phyloP scores from a whole-genome alignment of 2,888 invertebrate genomes.

The Polydrusus cervinus region DNA sequence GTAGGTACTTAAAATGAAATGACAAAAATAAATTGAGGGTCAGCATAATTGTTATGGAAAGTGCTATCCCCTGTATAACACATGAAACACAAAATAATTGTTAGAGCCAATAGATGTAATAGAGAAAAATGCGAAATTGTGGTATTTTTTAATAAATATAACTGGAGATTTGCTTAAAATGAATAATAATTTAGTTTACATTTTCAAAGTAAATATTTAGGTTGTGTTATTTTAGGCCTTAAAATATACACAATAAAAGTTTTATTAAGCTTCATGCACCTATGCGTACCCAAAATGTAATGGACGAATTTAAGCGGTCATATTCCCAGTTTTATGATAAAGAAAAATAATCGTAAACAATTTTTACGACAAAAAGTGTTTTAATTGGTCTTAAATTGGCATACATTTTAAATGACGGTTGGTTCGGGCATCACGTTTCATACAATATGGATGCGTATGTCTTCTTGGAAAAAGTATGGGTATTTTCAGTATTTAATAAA shows the following conservation, averaged over 20 bases:
- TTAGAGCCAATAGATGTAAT: too few relatives aligned
- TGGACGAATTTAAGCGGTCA: conserved; percentile 8
- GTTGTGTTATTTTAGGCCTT: neutral
- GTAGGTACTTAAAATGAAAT: too few relatives aligned
- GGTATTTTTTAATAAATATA: too few relatives aligned
- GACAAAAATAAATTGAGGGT: too few relatives aligned
- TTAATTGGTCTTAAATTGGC: conserved; percentile 6
- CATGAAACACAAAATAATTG: too few relatives aligned
- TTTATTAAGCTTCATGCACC: neutral
- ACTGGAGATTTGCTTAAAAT: neutral
- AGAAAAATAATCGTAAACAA: conserved; percentile 7
- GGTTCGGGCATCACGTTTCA: neutral
- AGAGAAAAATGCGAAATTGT: too few relatives aligned
- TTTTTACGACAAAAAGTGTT: neutral
- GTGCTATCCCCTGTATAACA: too few relatives aligned
- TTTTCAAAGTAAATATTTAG: neutral
- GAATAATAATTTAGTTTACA: neutral
- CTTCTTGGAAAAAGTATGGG: neutral
- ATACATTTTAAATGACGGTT: neutral
- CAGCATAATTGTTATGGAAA: too few relatives aligned
- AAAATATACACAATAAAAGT: conserved; percentile 3
- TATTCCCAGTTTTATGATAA: conserved; percentile 10
- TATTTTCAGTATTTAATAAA: neutral
- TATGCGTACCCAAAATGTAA: neutral
- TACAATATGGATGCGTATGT: conserved; percentile 5